A percentile compares a stretch with the other conserved stretches of the same genome.
These are phyloP conservation scores for Pseudochirops cupreus DNA, from an alignment of 2,797 vertebrate species.

Conservation along the genomic window DNA sequence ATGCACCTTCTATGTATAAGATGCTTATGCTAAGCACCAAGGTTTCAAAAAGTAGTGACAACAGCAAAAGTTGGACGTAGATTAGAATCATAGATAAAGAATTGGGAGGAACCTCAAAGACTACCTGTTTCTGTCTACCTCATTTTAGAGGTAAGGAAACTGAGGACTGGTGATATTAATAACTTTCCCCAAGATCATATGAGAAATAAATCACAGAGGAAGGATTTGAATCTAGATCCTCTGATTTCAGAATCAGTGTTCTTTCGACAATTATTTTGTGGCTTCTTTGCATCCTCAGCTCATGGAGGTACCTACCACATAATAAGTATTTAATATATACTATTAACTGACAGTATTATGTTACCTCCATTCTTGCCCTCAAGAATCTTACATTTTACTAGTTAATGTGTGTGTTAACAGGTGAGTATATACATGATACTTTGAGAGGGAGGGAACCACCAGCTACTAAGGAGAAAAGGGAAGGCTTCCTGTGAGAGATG, in stretches of 20 bases:
- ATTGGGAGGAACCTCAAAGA: not conserved
- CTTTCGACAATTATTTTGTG: not conserved
- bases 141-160: not conserved
- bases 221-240: not conserved
- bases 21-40: not conserved
- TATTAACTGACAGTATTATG: not conserved
- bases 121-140: not conserved
- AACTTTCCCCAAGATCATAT: not conserved
- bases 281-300: not conserved
- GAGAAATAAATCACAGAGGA: not conserved
- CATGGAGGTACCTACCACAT: not conserved
- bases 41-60: not conserved
- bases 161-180: not conserved
- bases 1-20: not conserved
- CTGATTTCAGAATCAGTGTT: not conserved
- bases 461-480: not conserved
- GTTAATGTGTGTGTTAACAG: not conserved
- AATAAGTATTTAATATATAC: not conserved
- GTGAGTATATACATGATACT: not conserved
- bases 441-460: not conserved
- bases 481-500: not conserved
- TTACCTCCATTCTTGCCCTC: not conserved
- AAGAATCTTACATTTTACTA: not conserved
- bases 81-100: not conserved
- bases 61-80: not conserved